Evolutionary conservation across 1,140 invertebrate genomes (phyloP).

Genomic region (Physella acuta): DNA sequence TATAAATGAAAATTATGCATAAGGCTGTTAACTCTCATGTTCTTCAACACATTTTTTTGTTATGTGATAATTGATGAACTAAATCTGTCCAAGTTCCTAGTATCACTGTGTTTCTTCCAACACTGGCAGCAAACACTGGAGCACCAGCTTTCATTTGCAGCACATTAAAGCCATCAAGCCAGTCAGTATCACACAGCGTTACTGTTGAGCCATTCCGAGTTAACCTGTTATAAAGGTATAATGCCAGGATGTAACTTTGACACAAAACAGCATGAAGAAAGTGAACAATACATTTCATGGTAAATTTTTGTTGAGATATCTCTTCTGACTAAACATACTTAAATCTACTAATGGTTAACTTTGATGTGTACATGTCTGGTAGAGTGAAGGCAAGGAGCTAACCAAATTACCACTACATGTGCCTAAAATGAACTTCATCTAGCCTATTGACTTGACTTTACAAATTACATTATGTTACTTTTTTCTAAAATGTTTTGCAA

Average conservation of each 20-base stretch:
- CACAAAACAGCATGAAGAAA: too few relatives aligned
- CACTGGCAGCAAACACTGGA: conserved; percentile 21
- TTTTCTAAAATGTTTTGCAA: too few relatives aligned
- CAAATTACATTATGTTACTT: too few relatives aligned
- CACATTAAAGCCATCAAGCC: conserved; percentile 18
- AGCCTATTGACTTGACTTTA: too few relatives aligned
- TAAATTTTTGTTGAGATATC: background rate
- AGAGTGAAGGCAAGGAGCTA: too few relatives aligned
- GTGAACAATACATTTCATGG: background rate
- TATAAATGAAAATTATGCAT: background rate
- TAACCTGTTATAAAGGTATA: conserved; percentile 8
- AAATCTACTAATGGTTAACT: background rate
- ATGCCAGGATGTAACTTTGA: too few relatives aligned
- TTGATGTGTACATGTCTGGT: too few relatives aligned
- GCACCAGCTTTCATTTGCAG: background rate
- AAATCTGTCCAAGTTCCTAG: conserved; percentile 12
- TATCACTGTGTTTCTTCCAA: conserved; percentile 13
- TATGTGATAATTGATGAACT: background rate
- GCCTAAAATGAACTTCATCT: too few relatives aligned
- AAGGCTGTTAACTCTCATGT: background rate
- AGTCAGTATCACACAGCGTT: conserved; percentile 17
- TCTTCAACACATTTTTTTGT: background rate
- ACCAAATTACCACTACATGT: too few relatives aligned
- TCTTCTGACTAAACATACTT: background rate
- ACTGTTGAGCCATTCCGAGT: conserved; percentile 25